A percentile compares a stretch with the other conserved stretches of the same genome.
Conservation (phyloP, 2,113 vertebrate species). For the Datnioides undecimradiatus region DNA sequence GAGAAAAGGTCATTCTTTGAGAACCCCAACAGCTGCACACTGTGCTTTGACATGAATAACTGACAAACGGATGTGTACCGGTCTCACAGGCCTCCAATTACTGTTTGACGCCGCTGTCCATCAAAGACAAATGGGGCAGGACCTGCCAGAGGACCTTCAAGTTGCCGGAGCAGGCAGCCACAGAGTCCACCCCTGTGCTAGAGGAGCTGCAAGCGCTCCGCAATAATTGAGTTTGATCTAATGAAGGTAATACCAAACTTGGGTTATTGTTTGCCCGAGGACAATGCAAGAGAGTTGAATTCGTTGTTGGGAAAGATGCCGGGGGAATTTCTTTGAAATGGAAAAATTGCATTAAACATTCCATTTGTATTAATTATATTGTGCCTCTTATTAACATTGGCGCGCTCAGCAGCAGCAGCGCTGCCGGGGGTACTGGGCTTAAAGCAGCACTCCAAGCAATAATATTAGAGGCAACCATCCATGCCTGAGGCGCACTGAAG, state of each 20-base stretch:
- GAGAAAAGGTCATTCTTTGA: conserved; percentile 73
- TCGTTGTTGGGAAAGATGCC: conserved; percentile 59
- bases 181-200: background rate
- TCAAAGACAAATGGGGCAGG: conserved; percentile 62
- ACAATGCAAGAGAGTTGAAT: conserved; percentile 63
- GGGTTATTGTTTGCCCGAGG: conserved; percentile 73
- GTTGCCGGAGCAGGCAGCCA: conserved; percentile 2
- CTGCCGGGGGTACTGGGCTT: conserved; percentile 47
- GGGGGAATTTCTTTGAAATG: conserved; percentile 81
- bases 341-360: conserved; percentile 84
- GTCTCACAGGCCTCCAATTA: conserved; percentile 79
- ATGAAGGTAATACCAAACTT: conserved; percentile 68
- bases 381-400: conserved; percentile 68
- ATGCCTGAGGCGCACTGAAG: conserved; percentile 54
- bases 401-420: conserved; percentile 16
- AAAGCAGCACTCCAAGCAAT: conserved; percentile 54
- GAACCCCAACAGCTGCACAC: conserved; percentile 67
- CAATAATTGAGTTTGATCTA: conserved; percentile 73
- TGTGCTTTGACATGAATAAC: conserved; percentile 61
- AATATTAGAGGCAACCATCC: conserved; percentile 60
- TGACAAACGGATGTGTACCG: conserved; percentile 69
- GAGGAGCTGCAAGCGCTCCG: conserved; percentile 27
- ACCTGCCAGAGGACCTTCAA: conserved; percentile 43
- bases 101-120: conserved; percentile 55
- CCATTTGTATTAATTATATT: conserved; percentile 81